Base-by-base conservation (phyloP, 2,113 vertebrate genomes). In the Toxotes chatareus region DNA sequence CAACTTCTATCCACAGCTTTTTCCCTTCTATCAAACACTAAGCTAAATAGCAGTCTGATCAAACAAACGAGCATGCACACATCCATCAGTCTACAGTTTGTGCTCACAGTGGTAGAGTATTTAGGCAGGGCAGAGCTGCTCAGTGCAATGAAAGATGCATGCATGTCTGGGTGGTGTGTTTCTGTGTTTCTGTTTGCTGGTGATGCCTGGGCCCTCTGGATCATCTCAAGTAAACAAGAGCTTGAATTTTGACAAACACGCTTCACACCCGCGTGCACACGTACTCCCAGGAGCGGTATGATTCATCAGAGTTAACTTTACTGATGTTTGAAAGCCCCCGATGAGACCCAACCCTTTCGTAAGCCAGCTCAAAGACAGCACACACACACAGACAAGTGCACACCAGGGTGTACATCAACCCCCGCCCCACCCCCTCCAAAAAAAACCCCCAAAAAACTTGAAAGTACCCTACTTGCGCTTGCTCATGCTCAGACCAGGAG, bases 261-360 rank as follows among this genome's bases (percentile, higher is more conserved):
- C 89, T 91, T 90, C 88, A 88, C 86, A 91, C 89, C 81, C 78
- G 73, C 71, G 3, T 82, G 88, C 86, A 83, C 84, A 87, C 60
- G 11, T 27, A 72, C 83, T 88, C 91, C 91, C 80, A 61, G 66
- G 82, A 90, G 92, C 73, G 5, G 60, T 38, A 21, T 87, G 90
- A 92, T 90, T 93, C 90, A 93, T 92, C 91, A 82, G 76, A 82
- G 84, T 88, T 90, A 88, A 85, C 82, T 38, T 74, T 87, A 76
- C 88, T 89, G 91, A 91, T 84, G 86, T 89, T 85, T 86, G 89
- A 90, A 90, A 85, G 77, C 80, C 68, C 76, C 86, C 38, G 16
- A 84, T 71, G 87, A 91, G 88, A 88, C 84, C 64, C 59, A 69
- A 17, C 65, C 82, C 75, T 73, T 75, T 86, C 76, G 55, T 68